Evolutionary conservation across 2,113 vertebrate genomes (phyloP), one percentile per base, ranked within the genome.

Genomic region (Orycteropus afer): DNA sequence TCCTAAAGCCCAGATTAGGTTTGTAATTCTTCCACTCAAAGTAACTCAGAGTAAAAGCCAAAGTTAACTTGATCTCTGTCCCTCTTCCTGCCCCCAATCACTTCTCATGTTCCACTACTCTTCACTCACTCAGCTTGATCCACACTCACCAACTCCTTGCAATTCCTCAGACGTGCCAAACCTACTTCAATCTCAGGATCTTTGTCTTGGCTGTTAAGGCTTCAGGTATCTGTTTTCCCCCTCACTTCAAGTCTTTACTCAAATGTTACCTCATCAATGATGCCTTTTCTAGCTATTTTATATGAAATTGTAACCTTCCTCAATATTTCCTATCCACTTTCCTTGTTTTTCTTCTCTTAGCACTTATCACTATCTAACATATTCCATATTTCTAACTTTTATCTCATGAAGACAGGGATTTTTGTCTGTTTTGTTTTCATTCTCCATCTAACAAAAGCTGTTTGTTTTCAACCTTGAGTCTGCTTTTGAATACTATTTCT

Each of bases 381-480:
- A n/a, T n/a, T n/a, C n/a, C n/a, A n/a, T n/a, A n/a, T n/a, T n/a
- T n/a, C n/a, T n/a, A n/a, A n/a, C n/a, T n/a, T n/a, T n/a, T n/a
- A n/a, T n/a, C n/a, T n/a, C n/a, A n/a, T n/a, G n/a, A n/a, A n/a
- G n/a, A n/a, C n/a, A n/a, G n/a, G n/a, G n/a, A n/a, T n/a, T n/a
- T n/a, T n/a, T n/a, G n/a, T n/a, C n/a, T n/a, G n/a, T n/a, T n/a
- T n/a, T 83, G 53, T 42, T 91, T 93, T 78, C 42, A 55, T 95
- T 90, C 59, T 86, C 86, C n/a, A 7, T 69, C 14, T 79, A 83
- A 45, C 37, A 91, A 86, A 85, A 89, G 13, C 57, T 34, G 7
- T 76, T 92, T 90, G n/a, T n/a, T n/a, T n/a, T 94, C 73, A 84
- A 45, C 55, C 80, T 42, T 93, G 20, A 42, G 79, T 83, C 40